Evolutionary conservation across 2,797 vertebrate genomes (phyloP).

Genomic region (Argentina silus): DNA sequence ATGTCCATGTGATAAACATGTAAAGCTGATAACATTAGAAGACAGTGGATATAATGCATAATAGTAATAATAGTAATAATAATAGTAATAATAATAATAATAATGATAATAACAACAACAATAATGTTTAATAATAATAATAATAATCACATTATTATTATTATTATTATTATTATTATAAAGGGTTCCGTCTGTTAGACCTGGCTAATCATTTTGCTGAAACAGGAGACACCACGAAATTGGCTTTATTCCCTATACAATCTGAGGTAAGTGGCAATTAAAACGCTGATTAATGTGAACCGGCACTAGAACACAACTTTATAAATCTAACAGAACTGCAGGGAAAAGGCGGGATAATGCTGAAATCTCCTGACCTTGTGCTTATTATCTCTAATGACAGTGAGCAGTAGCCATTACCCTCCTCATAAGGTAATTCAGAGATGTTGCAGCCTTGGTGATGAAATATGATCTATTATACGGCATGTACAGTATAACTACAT

Average conservation of each 20-base stretch:
- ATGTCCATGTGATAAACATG: no score
- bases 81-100: neutral
- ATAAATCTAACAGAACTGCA: constrained; percentile 68
- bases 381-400: constrained; percentile 79
- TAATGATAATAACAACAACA: neutral
- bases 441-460: constrained; percentile 17
- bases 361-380: constrained; percentile 75
- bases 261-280: constrained; percentile 79
- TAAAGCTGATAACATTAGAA: no score
- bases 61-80: no score
- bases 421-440: constrained; percentile 45
- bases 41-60: no score
- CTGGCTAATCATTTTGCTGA: constrained; percentile 64
- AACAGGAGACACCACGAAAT: constrained; percentile 70
- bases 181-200: constrained; percentile 56
- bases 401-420: constrained; percentile 53
- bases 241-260: constrained; percentile 73
- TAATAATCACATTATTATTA: no score
- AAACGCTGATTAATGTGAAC: constrained; percentile 77
- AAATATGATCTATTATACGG: constrained; percentile 44
- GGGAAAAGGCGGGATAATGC: constrained; percentile 72
- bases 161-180: neutral
- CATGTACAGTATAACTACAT: neutral
- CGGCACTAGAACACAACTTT: constrained; percentile 74
- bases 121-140: neutral